Evolutionary conservation across 2,113 vertebrate species (phyloP).

Genomic region (Oenanthe oenanthe): DNA sequence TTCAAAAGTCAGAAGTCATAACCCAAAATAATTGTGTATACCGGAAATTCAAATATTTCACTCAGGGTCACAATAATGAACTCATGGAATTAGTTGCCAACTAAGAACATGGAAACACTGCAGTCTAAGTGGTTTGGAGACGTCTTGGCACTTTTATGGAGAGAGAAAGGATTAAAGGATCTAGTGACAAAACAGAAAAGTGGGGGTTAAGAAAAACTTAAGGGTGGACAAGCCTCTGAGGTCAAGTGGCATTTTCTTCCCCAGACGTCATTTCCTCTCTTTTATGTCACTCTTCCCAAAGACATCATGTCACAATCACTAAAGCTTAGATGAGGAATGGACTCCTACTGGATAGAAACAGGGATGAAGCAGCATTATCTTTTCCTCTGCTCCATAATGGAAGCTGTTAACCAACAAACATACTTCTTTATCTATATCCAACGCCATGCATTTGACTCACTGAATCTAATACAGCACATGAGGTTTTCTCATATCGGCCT

Average conservation of each 20-base stretch:
- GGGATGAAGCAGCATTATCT: conserved; percentile 8
- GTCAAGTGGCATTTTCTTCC: conserved; percentile 49
- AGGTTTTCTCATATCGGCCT: conserved; percentile 20
- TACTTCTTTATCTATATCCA: conserved; percentile 16
- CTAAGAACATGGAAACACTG: conserved; percentile 24
- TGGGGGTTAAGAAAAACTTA: conserved; percentile 41
- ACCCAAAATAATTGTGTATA: conserved; percentile 47
- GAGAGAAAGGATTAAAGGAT: conserved; percentile 62
- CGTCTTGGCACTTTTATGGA: conserved; percentile 68
- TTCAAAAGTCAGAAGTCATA: conserved; percentile 57
- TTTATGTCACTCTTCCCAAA: conserved; percentile 38
- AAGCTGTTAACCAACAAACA: conserved; percentile 11
- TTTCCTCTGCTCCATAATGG: not conserved
- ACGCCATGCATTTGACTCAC: not conserved
- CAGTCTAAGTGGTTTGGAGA: conserved; percentile 45
- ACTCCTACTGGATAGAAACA: conserved; percentile 21
- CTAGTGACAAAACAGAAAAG: conserved; percentile 48
- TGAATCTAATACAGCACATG: not conserved
- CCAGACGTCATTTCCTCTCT: conserved; percentile 16
- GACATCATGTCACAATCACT: conserved; percentile 30
- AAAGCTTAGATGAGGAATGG: conserved; percentile 42
- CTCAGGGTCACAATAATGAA: conserved; percentile 38
- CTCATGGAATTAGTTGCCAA: conserved; percentile 35
- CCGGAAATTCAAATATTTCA: conserved; percentile 46
- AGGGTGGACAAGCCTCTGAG: not conserved